Evolutionary conservation across 2,888 invertebrate species (phyloP), one percentile per base, ranked within the genome.

Genomic region (Noctua fimbriata): DNA sequence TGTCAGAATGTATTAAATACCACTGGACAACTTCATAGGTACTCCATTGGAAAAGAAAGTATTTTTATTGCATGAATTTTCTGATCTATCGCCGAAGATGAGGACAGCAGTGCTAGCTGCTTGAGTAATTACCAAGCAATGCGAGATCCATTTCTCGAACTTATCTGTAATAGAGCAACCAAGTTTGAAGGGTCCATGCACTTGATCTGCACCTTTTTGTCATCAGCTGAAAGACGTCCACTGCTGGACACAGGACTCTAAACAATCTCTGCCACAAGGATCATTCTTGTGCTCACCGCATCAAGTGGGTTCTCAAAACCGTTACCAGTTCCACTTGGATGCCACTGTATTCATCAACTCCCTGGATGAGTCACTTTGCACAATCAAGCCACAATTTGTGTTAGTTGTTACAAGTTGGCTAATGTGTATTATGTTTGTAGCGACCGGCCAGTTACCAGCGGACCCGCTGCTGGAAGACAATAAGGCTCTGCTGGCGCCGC

Each of bases 391-490:
- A 60, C 28, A 28, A 60, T 66, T 14, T 36, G 16, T n/a, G n/a
- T n/a, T 67, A 1, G 28, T 69, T 49, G 18, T 32, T 3, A 69
- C 21, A 6, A 21, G 28, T 71, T 3, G 2, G 18, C 21, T 78
- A 44, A 69, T 52, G n/a, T 36, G 28, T 14, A 85, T 10, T 88
- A 89, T 87, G 91, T 66, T 89, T 89, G 36, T 73, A 92, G 84
- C 87, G 41, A 76, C 79, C n/a, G 89, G 89, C 0, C 14, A 71
- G 72, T 85, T 96, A 73, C 96, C 96, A n/a, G 91, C 95, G 73
- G 98, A 98, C 93, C 97, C 98, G 67, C 93, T 98, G 79, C 94
- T 98, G 85, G 97, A 97, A 91, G 97, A 97, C 92, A 97, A 97
- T 91, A 97, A 97, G 93, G 97, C 97, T 76, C 91, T 97, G 79